phyloP scores from a whole-genome alignment of 2,797 vertebrate genomes.

The Potorous gilbertii region DNA sequence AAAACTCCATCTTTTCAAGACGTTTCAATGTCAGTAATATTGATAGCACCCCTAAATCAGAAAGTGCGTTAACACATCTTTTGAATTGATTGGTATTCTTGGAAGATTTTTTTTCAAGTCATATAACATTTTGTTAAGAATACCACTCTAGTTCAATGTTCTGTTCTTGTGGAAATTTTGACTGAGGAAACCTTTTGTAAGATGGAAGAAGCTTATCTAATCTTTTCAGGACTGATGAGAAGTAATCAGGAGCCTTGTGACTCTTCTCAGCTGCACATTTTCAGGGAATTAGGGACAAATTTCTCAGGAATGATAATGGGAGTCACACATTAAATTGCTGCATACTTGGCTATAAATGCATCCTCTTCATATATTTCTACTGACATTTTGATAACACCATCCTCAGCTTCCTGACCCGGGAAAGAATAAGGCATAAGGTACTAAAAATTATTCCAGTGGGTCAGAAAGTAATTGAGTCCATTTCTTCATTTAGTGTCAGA shows the following conservation, averaged over 20 bases:
- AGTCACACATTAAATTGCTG: slow-evolving; percentile 45
- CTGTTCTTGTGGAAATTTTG: slow-evolving; percentile 68
- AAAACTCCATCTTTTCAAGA: slow-evolving; percentile 62
- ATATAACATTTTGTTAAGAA: slow-evolving; percentile 66
- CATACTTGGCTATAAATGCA: slow-evolving; percentile 31
- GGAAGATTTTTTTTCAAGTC: slow-evolving; percentile 37
- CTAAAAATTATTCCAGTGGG: slow-evolving; percentile 23
- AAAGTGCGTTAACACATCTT: slow-evolving; percentile 63
- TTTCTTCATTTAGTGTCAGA: background rate
- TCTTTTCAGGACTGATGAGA: slow-evolving; percentile 69
- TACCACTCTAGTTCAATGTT: slow-evolving; percentile 64
- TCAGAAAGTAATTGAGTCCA: slow-evolving; percentile 33
- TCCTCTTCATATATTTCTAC: slow-evolving; percentile 1
- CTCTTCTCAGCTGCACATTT: slow-evolving; percentile 67
- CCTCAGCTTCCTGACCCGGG: slow-evolving; percentile 35
- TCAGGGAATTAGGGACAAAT: slow-evolving; percentile 51
- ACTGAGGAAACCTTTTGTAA: slow-evolving; percentile 65
- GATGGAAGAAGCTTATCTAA: slow-evolving; percentile 55
- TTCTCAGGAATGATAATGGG: slow-evolving; percentile 60
- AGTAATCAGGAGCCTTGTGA: slow-evolving; percentile 59
- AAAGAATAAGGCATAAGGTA: slow-evolving; percentile 9
- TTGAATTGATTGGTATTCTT: slow-evolving; percentile 66
- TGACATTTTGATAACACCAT: slow-evolving; percentile 44
- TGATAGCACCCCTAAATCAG: slow-evolving; percentile 68
- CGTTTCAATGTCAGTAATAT: slow-evolving; percentile 26